Percentiles rank a stretch among this genome's conserved stretches.
phyloP scores from a whole-genome alignment of 2,113 vertebrate genomes.

The Procavia capensis region DNA sequence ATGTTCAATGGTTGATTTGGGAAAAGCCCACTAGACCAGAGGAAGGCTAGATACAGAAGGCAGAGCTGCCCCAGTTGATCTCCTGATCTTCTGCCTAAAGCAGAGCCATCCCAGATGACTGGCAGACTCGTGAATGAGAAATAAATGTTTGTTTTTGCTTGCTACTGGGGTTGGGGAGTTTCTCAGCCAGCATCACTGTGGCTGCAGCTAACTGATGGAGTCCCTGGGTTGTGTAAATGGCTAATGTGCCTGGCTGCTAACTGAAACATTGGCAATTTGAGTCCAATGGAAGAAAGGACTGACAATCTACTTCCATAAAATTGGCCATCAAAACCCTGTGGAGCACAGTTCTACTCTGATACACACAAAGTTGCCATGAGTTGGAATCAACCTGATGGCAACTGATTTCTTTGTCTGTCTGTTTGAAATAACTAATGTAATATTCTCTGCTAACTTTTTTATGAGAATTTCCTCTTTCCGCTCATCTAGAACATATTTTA shows the following conservation, averaged over 20 bases:
- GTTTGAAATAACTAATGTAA: not conserved
- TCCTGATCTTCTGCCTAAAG: not conserved
- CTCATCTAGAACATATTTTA: not conserved
- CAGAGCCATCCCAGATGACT: not conserved
- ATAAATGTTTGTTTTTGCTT: not conserved
- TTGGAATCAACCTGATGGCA: not conserved
- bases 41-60: not conserved
- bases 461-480: not conserved
- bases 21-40: not conserved
- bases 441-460: not conserved
- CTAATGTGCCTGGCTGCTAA: not conserved
- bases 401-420: not conserved
- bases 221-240: not conserved
- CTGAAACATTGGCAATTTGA: not conserved
- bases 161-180: not conserved
- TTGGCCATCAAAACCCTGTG: not conserved
- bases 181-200: not conserved
- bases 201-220: not conserved
- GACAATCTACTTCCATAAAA: not conserved
- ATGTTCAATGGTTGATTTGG: not conserved
- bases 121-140: not conserved
- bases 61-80: not conserved
- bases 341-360: not conserved
- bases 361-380: not conserved
- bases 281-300: not conserved